Conservation (phyloP, 2,113 vertebrate genomes). For the Nasalis larvatus region DNA sequence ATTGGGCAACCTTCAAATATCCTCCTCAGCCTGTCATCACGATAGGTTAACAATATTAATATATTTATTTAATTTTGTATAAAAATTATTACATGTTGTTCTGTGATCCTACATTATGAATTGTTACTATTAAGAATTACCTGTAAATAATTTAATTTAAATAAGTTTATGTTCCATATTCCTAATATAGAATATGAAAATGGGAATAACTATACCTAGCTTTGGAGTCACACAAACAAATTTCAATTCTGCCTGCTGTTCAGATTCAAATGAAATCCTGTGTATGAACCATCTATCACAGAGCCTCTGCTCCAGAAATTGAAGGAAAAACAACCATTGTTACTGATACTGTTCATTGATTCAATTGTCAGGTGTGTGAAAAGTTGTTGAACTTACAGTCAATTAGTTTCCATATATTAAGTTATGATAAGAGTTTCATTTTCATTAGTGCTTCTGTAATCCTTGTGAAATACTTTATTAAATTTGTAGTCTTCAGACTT, state of each 20-base stretch:
- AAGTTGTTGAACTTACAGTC: background rate
- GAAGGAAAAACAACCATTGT: background rate
- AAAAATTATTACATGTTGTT: background rate
- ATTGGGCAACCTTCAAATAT: background rate
- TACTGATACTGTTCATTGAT: background rate
- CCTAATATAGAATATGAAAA: background rate
- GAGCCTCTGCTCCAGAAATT: background rate
- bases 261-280: background rate
- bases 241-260: background rate
- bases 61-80: background rate
- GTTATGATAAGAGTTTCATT: background rate
- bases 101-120: background rate
- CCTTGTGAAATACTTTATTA: conserved; percentile 67
- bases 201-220: background rate
- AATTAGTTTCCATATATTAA: background rate
- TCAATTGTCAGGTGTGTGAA: background rate
- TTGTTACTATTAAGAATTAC: background rate
- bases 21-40: background rate
- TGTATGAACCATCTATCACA: background rate
- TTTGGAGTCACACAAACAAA: background rate
- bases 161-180: background rate
- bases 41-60: background rate
- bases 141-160: background rate
- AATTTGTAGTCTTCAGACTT: background rate
- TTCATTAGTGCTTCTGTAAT: conserved; percentile 40